phyloP scores from a whole-genome alignment of 2,888 invertebrate species.

The Tinea trinotella region DNA sequence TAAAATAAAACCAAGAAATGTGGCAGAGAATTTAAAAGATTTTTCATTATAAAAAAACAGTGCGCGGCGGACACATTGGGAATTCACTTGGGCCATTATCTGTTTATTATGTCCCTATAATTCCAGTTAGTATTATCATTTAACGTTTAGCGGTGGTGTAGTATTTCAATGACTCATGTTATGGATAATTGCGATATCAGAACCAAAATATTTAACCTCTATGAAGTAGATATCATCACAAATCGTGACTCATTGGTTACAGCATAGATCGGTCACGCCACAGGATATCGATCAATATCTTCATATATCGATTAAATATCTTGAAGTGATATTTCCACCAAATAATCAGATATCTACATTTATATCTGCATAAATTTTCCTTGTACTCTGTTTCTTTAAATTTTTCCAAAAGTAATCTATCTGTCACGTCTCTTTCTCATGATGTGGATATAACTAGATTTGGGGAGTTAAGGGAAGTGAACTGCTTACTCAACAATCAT shows the following conservation, averaged over 20 bases:
- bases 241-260: conserved; percentile 5
- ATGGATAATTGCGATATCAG: neutral
- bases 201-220: neutral
- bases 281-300: neutral
- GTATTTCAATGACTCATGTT: conserved; percentile 5
- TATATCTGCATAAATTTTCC: neutral
- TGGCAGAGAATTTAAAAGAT: too few species aligned
- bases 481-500: too few species aligned
- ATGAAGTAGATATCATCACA: neutral
- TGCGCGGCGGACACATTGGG: too few species aligned
- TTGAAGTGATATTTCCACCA: neutral
- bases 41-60: too few species aligned
- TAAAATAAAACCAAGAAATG: too few species aligned
- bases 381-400: neutral
- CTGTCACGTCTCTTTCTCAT: too few species aligned
- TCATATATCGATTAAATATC: neutral
- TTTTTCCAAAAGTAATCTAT: neutral
- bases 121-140: too few species aligned
- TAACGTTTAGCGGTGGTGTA: too few species aligned
- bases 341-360: neutral
- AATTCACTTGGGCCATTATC: too few species aligned
- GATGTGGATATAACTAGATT: too few species aligned
- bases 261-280: neutral
- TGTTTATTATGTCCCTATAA: too few species aligned
- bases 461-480: too few species aligned